Evolutionary conservation across 1,140 invertebrate species (phyloP).

Genomic region (Diploscapter pachys): DNA sequence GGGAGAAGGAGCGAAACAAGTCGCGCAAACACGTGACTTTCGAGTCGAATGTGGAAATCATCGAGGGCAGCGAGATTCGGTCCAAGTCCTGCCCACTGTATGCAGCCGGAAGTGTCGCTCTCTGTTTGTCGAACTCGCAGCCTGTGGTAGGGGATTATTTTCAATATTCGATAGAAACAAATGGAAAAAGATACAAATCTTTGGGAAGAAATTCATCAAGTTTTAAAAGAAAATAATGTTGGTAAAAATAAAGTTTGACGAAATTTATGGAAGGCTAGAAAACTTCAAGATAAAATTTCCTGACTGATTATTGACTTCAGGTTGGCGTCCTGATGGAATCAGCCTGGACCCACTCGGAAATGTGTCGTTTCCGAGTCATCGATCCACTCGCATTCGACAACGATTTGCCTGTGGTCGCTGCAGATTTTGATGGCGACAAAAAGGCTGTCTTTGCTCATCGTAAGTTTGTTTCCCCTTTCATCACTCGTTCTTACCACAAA

Average conservation of each 20-base stretch:
- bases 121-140: conserved; percentile 61
- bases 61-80: conserved; percentile 71
- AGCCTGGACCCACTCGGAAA: conserved; percentile 89
- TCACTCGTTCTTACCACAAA: not conserved
- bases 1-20: conserved; percentile 91
- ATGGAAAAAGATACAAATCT: no score
- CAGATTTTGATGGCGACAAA: not conserved
- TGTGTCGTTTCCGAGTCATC: conserved; percentile 68
- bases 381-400: conserved; percentile 36
- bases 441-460: not conserved
- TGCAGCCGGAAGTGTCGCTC: conserved; percentile 82
- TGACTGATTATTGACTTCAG: conserved; percentile 67
- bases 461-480: not conserved
- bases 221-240: no score
- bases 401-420: conserved; percentile 1
- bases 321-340: conserved; percentile 89
- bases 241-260: no score
- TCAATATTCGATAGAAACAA: no score
- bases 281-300: no score
- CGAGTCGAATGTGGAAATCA: conserved; percentile 59
- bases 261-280: no score
- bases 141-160: conserved; percentile 60
- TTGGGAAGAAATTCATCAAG: no score
- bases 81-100: conserved; percentile 95
- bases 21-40: conserved; percentile 73